phyloP scores from a whole-genome alignment of 2,113 vertebrate genomes.

The Macaca nemestrina region DNA sequence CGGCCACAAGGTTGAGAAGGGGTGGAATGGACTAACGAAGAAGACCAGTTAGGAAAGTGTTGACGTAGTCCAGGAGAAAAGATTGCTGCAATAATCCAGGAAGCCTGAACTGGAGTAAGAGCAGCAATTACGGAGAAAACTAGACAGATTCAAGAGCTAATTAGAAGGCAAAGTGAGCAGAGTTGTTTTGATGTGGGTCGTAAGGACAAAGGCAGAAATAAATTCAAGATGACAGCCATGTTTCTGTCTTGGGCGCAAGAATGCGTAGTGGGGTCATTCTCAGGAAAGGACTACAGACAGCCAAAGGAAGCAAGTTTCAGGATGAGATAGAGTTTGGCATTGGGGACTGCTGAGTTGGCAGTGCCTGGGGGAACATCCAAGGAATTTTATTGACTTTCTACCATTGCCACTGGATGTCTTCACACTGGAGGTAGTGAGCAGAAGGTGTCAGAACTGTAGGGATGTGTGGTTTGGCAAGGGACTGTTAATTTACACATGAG shows the following conservation, averaged over 20 bases:
- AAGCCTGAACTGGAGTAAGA: background rate
- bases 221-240: background rate
- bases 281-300: background rate
- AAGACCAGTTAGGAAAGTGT: background rate
- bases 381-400: background rate
- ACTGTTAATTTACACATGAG: background rate
- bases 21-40: background rate
- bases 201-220: background rate
- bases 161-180: background rate
- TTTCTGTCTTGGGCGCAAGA: background rate
- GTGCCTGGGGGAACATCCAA: background rate
- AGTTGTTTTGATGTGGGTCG: background rate
- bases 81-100: background rate
- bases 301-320: background rate
- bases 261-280: background rate
- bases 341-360: background rate
- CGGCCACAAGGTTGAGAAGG: background rate
- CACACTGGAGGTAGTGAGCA: no score
- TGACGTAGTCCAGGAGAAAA: background rate
- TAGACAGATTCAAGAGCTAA: background rate
- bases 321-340: background rate
- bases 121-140: background rate
- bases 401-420: background rate
- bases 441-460: background rate
- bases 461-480: background rate